These are phyloP conservation scores for Epinephelus moara DNA, from an alignment of 2,113 vertebrate species.

Conservation along the genomic window DNA sequence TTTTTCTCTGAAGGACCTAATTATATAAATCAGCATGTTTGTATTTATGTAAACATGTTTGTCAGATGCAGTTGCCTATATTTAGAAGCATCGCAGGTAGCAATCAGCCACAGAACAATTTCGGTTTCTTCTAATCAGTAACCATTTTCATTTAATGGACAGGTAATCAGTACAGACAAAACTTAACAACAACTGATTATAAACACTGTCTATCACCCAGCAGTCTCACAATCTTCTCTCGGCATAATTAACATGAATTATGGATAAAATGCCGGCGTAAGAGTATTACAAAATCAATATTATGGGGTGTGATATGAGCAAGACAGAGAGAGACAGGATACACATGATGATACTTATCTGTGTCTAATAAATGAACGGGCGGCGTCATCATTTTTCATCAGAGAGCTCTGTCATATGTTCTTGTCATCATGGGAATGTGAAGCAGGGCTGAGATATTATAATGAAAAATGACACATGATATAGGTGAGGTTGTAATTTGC, in stretches of 20 bases:
- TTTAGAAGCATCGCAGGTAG: background rate
- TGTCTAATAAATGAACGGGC: slow-evolving; percentile 4
- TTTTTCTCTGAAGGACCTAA: background rate
- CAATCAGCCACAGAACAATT: background rate
- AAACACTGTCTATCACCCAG: slow-evolving; percentile 12
- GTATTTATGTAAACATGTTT: background rate
- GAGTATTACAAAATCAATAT: slow-evolving; percentile 4
- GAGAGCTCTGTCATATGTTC: slow-evolving; percentile 11
- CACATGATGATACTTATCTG: slow-evolving; percentile 22
- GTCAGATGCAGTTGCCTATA: background rate
- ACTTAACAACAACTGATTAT: slow-evolving; percentile 23
- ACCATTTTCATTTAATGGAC: slow-evolving; percentile 18
- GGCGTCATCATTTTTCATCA: slow-evolving; percentile 20
- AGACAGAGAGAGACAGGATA: slow-evolving; percentile 10
- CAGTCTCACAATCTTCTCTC: background rate
- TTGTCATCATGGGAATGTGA: background rate
- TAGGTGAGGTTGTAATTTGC: background rate
- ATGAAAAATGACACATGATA: background rate
- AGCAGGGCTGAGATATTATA: background rate
- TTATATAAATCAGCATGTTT: background rate
- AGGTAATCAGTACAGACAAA: slow-evolving; percentile 28
- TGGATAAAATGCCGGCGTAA: background rate
- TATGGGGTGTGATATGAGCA: background rate
- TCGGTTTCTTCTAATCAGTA: background rate
- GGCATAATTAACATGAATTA: slow-evolving; percentile 16